Evolutionary conservation across 2,113 vertebrate species (phyloP), one percentile per base, ranked within the genome.

Genomic region (Crotalus viridis): DNA sequence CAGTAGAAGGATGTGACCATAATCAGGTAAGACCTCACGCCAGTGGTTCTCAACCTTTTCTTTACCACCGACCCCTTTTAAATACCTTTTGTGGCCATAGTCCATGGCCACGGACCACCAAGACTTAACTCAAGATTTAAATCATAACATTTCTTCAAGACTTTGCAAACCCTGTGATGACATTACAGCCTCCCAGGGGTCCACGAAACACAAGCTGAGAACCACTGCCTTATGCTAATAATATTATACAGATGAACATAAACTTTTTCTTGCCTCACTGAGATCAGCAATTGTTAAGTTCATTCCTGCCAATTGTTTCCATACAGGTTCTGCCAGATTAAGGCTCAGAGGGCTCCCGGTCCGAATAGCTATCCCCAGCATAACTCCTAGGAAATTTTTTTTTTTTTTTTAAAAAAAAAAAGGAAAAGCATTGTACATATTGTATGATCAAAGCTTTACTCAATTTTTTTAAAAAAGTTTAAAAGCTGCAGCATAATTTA

Each of bases 221-320:
- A 69, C 12, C 28, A 69, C 2, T 33, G 28, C 19, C 15, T 86
- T 64, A 54, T 33, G 39, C 54, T n/a, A 87, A 22, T 59, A 85
- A 26, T 86, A 87, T 64, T 87, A 87, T 0, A 64, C 22, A 0
- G 43, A 26, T 87, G 28, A 33, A 39, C 28, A 28, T 93, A 59
- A 96, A 10, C 4, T 48, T 54, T 2, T 10, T 24, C 91, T 96
- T 95, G 99, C 99, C 98, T 99, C 99, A 95, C 99, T 99, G 96
- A 99, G 99, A 98, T 99, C 99, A 94, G 99, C 99, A 61, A 99
- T 99, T 95, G 99, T 99, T 95, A 99, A 97, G 96, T 98, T 99
- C 99, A 99, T 99, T 94, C 99, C 99, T 46, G 99, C 99, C 96
- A 99, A 98, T 95, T 99, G 99, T 94, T 99, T 99, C 99, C 99